phyloP scores from a whole-genome alignment of 2,113 vertebrate species.

The Mobula hypostoma region DNA sequence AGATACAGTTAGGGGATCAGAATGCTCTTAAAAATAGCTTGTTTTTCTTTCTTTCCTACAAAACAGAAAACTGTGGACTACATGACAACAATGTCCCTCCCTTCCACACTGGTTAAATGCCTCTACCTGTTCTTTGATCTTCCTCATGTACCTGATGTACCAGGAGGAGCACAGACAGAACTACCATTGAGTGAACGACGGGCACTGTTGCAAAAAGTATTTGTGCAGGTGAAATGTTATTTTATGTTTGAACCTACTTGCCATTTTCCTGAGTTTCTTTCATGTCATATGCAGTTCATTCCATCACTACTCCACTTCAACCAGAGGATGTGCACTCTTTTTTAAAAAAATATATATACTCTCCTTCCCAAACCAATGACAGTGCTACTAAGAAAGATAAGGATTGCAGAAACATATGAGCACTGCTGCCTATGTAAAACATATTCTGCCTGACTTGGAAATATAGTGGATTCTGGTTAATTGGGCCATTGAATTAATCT shows the following conservation, averaged over 20 bases:
- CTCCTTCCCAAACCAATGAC: no score
- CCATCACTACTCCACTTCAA: no score
- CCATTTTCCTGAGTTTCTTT: not conserved
- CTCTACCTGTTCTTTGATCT: constrained; percentile 99
- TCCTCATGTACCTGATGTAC: constrained; percentile 87
- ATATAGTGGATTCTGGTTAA: no score
- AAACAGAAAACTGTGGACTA: constrained; percentile 97
- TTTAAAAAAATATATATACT: no score
- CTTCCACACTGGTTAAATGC: constrained; percentile 97
- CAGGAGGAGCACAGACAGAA: constrained; percentile 77
- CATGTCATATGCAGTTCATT: not conserved
- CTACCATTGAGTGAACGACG: constrained; percentile 85
- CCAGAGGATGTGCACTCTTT: no score
- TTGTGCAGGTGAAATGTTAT: constrained; percentile 78
- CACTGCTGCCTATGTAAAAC: no score
- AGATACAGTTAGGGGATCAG: not conserved
- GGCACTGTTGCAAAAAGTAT: constrained; percentile 92
- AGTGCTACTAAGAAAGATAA: no score
- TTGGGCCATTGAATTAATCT: no score
- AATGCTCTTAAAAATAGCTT: not conserved
- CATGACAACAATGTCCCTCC: constrained; percentile 99
- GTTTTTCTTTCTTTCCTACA: not conserved
- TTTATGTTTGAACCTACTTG: not conserved
- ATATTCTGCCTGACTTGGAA: no score
- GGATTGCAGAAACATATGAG: no score